Base-by-base conservation (phyloP, 2,888 invertebrate genomes). In the Portevinia maculata region DNA sequence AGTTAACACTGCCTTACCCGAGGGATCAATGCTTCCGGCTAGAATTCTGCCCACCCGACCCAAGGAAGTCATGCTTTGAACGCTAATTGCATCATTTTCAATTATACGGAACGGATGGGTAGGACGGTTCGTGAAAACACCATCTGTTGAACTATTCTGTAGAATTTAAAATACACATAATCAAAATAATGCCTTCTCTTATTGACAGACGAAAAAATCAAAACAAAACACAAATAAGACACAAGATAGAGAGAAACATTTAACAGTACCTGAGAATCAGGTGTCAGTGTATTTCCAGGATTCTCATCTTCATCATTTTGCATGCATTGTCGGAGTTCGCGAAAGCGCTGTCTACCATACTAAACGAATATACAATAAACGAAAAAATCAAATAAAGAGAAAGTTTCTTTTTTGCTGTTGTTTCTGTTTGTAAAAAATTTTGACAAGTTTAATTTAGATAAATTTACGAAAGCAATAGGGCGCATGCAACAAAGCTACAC, bases 41-140 rank as follows among this genome's bases (percentile, higher is more conserved):
- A 96, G 92, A 88, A 96, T 94, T 86, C 95, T 92, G 28, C 96
- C 96, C 84, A 96, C 94, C 86, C 97, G 92, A 21, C 97, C 97
- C 73, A 97, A 91, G 55, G 97, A 97, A 86, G 96, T 96, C 93
- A 97, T 95, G 88, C 97, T 97, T 90, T 97, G 96, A 86, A 97
- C 91, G 89, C 96, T 97, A 90, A 96, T 93, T 13, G 96, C 94
- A 90, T 97, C 97, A 87, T 96, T 96, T 86, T 97, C 96, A 87
- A 97, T 96, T 84, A 97, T 95, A 88, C 95, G 93, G 89, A 96
- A 96, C 17, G 96, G 96, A 90, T 96, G 96, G 52, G 93, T 93
- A 87, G 93, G 93, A 59, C 92, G 92, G 79, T 93, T 92, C 7
- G 94, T 93, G 89, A 93, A 95, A 11, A 95, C 93, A 78, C 95